Evolutionary conservation across 2,888 invertebrate species (phyloP).

Genomic region (Tachystola acroxantha): DNA sequence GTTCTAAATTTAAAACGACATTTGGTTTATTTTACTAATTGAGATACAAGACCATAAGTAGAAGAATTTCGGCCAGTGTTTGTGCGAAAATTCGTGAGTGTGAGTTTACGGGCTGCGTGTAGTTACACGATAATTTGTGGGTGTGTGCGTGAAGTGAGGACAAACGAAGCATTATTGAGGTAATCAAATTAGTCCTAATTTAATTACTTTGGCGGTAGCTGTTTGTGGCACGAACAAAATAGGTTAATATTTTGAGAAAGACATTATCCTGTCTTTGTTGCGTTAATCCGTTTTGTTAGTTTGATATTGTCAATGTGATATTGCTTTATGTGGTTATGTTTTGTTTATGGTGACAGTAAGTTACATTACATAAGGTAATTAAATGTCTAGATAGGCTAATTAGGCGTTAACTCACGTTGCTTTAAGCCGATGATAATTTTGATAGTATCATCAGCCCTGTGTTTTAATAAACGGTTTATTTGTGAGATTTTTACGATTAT

Average conservation of each 20-base stretch:
- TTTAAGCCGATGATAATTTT: too few species aligned
- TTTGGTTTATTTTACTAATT: too few species aligned
- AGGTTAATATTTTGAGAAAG: slow-evolving; percentile 32
- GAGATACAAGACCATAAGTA: background rate
- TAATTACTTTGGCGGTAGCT: slow-evolving; percentile 51
- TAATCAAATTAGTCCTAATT: slow-evolving; percentile 73
- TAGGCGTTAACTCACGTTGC: too few species aligned
- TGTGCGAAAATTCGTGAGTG: too few species aligned
- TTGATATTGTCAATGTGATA: too few species aligned
- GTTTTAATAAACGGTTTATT: too few species aligned
- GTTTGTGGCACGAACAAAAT: slow-evolving; percentile 37
- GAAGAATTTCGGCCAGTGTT: background rate
- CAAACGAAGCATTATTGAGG: slow-evolving; percentile 41
- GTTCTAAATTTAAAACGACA: too few species aligned
- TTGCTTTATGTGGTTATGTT: too few species aligned
- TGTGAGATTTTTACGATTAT: too few species aligned
- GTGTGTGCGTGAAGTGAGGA: slow-evolving; percentile 35
- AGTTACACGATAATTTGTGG: slow-evolving; percentile 7
- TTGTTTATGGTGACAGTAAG: slow-evolving; percentile 13
- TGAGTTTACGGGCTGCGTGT: slow-evolving; percentile 7
- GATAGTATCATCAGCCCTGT: too few species aligned
- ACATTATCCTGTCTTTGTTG: slow-evolving; percentile 17
- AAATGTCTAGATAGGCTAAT: too few species aligned
- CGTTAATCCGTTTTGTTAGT: background rate
- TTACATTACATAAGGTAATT: too few species aligned